Evolutionary conservation across 1,140 invertebrate genomes (phyloP).

Genomic region (Eriocheir sinensis): DNA sequence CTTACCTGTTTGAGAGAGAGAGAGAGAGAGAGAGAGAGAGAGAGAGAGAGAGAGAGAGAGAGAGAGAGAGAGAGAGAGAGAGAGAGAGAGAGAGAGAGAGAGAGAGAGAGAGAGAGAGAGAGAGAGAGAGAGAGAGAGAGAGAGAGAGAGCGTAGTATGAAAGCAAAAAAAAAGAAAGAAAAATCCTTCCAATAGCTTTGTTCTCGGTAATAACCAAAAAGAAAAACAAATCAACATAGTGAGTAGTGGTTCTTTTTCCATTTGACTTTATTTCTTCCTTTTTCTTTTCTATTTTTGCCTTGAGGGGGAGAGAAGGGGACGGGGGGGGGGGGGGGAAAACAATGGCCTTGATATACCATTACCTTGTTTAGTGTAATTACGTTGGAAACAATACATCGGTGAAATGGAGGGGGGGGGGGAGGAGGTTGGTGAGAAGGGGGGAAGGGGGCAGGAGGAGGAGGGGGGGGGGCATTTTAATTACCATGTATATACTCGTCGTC

Average conservation of each 20-base stretch:
- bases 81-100: not conserved
- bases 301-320: not conserved
- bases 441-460: too few species aligned
- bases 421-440: too few species aligned
- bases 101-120: slow-evolving; percentile 8
- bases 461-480: not conserved
- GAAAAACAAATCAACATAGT: too few species aligned
- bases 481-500: too few species aligned
- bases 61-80: not conserved
- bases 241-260: too few species aligned
- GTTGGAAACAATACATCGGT: not conserved
- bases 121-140: slow-evolving; percentile 10
- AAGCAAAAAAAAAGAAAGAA: not conserved
- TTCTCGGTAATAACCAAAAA: not conserved
- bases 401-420: too few species aligned
- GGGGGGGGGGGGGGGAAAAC: not conserved
- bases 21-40: not conserved
- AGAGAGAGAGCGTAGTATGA: not conserved
- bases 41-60: slow-evolving; percentile 21
- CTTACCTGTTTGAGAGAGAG: not conserved
- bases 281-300: not conserved
- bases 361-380: not conserved
- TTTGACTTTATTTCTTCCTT: too few species aligned
- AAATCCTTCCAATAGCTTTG: not conserved
- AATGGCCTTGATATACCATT: too few species aligned